Conservation (phyloP, 1,140 invertebrate genomes). For the Carcinoscorpius rotundicauda region DNA sequence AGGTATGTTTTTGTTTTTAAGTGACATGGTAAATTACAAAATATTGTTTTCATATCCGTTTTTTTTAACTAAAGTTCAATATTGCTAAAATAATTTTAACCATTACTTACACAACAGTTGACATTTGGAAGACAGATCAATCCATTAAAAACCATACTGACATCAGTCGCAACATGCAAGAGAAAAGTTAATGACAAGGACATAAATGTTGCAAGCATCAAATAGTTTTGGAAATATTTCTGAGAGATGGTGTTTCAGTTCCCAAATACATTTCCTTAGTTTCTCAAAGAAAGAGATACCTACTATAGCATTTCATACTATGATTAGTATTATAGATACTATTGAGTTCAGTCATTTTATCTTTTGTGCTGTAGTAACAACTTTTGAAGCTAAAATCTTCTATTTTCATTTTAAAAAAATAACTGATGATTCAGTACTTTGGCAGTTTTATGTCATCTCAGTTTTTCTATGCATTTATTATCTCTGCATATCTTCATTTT, state of each 20-base stretch:
- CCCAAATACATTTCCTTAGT: no score
- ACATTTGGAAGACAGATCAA: background rate
- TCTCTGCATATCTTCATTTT: no score
- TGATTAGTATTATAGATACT: no score
- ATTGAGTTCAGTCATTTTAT: no score
- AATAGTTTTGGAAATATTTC: background rate
- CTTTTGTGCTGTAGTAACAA: no score
- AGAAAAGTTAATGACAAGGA: background rate
- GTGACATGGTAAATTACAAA: background rate
- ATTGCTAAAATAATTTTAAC: background rate
- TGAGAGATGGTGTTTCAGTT: background rate
- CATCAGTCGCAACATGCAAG: background rate
- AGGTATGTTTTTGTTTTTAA: constrained; percentile 3
- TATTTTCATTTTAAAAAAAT: no score
- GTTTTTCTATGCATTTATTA: no score
- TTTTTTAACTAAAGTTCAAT: background rate
- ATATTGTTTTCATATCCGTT: background rate
- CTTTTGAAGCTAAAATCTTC: no score
- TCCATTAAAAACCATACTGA: background rate
- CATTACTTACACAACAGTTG: background rate
- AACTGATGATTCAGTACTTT: no score
- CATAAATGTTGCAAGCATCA: background rate
- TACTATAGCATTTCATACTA: no score
- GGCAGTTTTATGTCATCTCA: no score
- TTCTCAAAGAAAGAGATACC: no score